Conservation (phyloP, 2,888 invertebrate species). For the Agrochola litura region DNA sequence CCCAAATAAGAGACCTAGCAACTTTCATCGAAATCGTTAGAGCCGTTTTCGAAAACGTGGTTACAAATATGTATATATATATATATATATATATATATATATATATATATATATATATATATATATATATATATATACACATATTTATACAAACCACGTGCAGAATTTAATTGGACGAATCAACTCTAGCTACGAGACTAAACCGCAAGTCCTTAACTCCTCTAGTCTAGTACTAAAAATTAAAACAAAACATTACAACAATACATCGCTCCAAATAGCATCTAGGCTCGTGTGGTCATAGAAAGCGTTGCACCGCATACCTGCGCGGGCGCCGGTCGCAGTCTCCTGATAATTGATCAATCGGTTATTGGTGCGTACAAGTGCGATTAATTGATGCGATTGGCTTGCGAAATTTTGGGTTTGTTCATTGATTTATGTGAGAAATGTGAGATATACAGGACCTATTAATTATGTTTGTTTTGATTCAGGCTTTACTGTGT, state of each 20-base stretch:
- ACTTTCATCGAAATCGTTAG: too few species aligned
- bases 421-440: neutral
- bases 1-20: too few species aligned
- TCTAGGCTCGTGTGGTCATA: conserved; percentile 69
- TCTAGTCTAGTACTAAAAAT: conserved; percentile 2
- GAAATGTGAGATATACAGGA: neutral
- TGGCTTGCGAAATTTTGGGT: conserved; percentile 29
- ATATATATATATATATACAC: too few species aligned
- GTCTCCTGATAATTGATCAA: conserved; percentile 72
- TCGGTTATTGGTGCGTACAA: conserved; percentile 68
- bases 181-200: neutral
- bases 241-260: conserved; percentile 71
- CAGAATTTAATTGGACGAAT: too few species aligned
- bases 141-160: too few species aligned
- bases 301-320: conserved; percentile 76
- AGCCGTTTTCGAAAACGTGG: too few species aligned
- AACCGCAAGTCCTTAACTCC: neutral
- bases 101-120: too few species aligned
- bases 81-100: too few species aligned
- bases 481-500: neutral
- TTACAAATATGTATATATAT: too few species aligned
- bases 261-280: conserved; percentile 77
- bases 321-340: conserved; percentile 58
- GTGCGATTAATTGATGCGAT: conserved; percentile 49
- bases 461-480: neutral